A percentile compares a stretch with the other conserved stretches of the same genome.
Evolutionary conservation across 2,888 invertebrate genomes (phyloP).

Genomic region (Tricholauxania praeusta): DNA sequence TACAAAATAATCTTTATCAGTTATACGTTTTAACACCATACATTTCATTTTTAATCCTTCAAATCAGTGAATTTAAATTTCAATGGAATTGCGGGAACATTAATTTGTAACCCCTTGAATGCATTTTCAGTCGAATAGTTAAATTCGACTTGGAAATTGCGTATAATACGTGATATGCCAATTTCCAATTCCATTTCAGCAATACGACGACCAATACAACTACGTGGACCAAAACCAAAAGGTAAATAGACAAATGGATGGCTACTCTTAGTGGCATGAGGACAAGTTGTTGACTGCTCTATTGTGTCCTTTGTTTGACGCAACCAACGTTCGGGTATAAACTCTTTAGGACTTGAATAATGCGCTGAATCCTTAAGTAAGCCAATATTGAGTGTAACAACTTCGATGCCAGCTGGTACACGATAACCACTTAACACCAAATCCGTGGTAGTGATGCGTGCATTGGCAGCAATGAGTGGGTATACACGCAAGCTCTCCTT

Average conservation of each 20-base stretch:
- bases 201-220: slow-evolving; percentile 79
- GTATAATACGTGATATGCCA: slow-evolving; percentile 67
- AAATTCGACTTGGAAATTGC: slow-evolving; percentile 60
- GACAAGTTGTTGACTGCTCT: neutral
- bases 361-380: slow-evolving; percentile 70
- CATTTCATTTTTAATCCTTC: neutral
- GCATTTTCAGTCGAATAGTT: slow-evolving; percentile 58
- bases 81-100: slow-evolving; percentile 63
- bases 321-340: slow-evolving; percentile 49
- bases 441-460: slow-evolving; percentile 71
- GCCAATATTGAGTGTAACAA: slow-evolving; percentile 76
- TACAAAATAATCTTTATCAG: too few species aligned
- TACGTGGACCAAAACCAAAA: slow-evolving; percentile 79
- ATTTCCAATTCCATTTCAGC: slow-evolving; percentile 79
- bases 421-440: slow-evolving; percentile 74
- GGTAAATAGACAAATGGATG: slow-evolving; percentile 68
- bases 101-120: slow-evolving; percentile 59
- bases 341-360: slow-evolving; percentile 42
- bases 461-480: slow-evolving; percentile 72
- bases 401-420: slow-evolving; percentile 75
- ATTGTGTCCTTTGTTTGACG: slow-evolving; percentile 4
- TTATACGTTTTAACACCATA: too few species aligned
- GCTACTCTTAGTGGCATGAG: slow-evolving; percentile 12
- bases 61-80: slow-evolving; percentile 64
- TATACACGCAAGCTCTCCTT: slow-evolving; percentile 78